Evolutionary conservation across 35 echinoderm and acorn worm species (phyloP), one percentile per base, ranked within the genome.

Genomic region (Chiridota heheva): DNA sequence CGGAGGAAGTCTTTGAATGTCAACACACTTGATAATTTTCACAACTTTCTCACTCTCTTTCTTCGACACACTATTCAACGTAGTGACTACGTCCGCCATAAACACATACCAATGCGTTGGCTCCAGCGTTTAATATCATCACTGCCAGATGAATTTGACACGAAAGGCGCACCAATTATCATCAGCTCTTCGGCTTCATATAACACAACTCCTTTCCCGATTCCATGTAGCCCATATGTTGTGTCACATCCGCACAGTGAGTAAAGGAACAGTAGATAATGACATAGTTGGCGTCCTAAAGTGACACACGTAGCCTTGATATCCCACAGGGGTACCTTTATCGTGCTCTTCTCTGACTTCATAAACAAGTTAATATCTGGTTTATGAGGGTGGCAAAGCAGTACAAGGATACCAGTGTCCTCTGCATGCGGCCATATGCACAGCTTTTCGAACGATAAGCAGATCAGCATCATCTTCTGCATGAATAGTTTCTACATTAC

Each of bases 391-490:
- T 63, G 36, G 33, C 76, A 80, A 1, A 78, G 73, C 4, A 80
- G 49, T 29, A 63, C 25, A 1, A 62, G 49, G 2, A 80, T 7
- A 26, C 62, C 76, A 80, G 24, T 61, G 76, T 47, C 36, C 62
- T 40, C 39, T 80, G 53, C 36, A 37, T n/a, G n/a, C n/a, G n/a
- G n/a, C n/a, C n/a, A n/a, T n/a, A n/a, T n/a, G n/a, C n/a, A n/a
- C n/a, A n/a, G n/a, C n/a, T n/a, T n/a, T n/a, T n/a, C n/a, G n/a
- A n/a, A n/a, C n/a, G n/a, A 80, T 80, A 27, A 63, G 15, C 4
- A 80, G 38, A 38, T 80, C 76, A 42, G 76, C 76, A 80, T 80
- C 76, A 42, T 30, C 76, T 61, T 61, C 55, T 37, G 76, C n/a
- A n/a, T n/a, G n/a, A n/a, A n/a, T n/a, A n/a, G n/a, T n/a, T n/a